Conservation (phyloP, 1,140 invertebrate species). For the Alviniconcha marisindica region DNA sequence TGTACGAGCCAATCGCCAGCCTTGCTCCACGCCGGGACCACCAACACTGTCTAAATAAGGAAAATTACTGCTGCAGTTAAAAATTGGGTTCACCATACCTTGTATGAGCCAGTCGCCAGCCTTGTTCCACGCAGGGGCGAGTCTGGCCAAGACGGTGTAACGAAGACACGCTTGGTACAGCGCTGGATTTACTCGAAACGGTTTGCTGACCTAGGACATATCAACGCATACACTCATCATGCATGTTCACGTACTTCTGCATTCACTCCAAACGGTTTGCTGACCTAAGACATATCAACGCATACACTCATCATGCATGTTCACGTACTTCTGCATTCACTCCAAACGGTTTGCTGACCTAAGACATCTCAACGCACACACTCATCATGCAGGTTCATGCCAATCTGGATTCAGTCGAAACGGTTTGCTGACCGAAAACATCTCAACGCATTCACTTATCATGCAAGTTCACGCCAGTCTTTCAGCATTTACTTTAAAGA, state of each 20-base stretch:
- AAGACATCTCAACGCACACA: too few relatives aligned
- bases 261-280: conserved; percentile 54
- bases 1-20: conserved; percentile 63
- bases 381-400: too few relatives aligned
- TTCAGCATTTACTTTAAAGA: too few relatives aligned
- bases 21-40: conserved; percentile 71
- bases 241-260: too few relatives aligned
- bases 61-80: too few relatives aligned
- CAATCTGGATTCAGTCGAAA: conserved; percentile 47
- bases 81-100: too few relatives aligned
- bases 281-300: too few relatives aligned
- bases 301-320: too few relatives aligned
- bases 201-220: conserved; percentile 57
- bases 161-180: conserved; percentile 62
- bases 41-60: conserved; percentile 61
- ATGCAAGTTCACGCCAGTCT: too few relatives aligned
- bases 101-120: conserved; percentile 64
- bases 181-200: conserved; percentile 49
- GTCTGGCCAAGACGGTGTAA: conserved; percentile 62
- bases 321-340: conserved; percentile 55
- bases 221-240: too few relatives aligned
- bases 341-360: conserved; percentile 56
- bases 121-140: conserved; percentile 70
- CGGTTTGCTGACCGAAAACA: conserved; percentile 57
- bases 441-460: too few relatives aligned